A percentile compares a stretch with the other conserved stretches of the same genome.
Evolutionary conservation across 2,113 vertebrate species (phyloP).

Genomic region (Dryoscopus gambensis): DNA sequence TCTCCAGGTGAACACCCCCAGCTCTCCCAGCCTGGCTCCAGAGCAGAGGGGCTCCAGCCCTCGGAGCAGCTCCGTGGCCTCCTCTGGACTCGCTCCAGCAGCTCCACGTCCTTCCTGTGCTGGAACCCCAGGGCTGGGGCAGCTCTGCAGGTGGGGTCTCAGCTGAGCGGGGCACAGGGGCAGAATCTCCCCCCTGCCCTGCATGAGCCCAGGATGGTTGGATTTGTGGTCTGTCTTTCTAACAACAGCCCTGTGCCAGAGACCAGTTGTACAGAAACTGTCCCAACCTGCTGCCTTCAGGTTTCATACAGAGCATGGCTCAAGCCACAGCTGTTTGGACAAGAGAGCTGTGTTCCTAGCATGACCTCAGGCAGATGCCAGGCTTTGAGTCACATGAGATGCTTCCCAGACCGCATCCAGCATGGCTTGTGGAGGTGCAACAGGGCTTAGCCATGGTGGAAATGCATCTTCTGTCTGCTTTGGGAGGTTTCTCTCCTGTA

Average conservation of each 20-base stretch:
- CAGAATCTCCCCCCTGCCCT: not conserved
- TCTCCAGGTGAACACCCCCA: not conserved
- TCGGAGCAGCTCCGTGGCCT: accelerated
- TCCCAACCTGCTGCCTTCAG: not conserved
- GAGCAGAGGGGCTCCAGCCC: not conserved
- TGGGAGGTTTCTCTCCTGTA: not conserved
- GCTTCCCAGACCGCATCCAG: not conserved
- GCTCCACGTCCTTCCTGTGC: not conserved
- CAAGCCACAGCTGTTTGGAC: not conserved
- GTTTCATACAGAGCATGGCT: not conserved
- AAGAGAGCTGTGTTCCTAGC: not conserved
- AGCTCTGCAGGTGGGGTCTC: not conserved
- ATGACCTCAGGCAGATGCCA: accelerated
- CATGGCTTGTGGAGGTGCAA: not conserved
- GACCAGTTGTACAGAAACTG: not conserved
- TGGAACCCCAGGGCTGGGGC: not conserved
- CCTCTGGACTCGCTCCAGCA: accelerated
- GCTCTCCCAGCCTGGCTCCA: not conserved
- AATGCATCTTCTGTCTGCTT: not conserved
- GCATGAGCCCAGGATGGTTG: not conserved
- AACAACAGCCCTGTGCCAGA: not conserved
- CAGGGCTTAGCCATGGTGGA: not conserved
- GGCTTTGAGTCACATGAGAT: accelerated
- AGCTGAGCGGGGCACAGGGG: not conserved
- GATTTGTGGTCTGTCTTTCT: not conserved